phyloP scores from a whole-genome alignment of 2,113 vertebrate genomes.

The Paramisgurnus dabryanus region DNA sequence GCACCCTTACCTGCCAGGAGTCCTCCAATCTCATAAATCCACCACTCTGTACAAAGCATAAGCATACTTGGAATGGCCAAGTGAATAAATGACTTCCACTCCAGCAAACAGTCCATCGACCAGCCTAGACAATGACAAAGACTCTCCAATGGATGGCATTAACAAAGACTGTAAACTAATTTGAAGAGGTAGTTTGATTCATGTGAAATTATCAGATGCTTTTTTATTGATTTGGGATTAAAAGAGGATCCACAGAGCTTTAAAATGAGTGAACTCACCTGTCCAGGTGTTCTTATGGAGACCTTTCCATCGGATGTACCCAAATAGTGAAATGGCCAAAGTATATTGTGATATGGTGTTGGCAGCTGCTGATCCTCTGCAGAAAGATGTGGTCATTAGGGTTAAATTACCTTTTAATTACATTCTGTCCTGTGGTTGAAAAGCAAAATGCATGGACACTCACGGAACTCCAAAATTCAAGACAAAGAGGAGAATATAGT shows the following conservation, averaged over 20 bases:
- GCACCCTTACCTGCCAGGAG: constrained; percentile 81
- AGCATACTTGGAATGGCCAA: constrained; percentile 86
- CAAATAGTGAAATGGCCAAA: constrained; percentile 73
- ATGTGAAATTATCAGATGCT: too few relatives aligned
- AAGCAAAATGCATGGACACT: constrained; percentile 67
- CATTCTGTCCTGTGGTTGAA: neutral
- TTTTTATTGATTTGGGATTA: too few relatives aligned
- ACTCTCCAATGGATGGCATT: neutral
- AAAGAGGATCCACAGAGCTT: neutral
- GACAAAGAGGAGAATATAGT: constrained; percentile 80
- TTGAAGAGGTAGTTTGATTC: too few relatives aligned
- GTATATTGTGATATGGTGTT: constrained; percentile 80
- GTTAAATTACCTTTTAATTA: neutral
- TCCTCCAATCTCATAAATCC: constrained; percentile 85
- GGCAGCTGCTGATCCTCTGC: constrained; percentile 86
- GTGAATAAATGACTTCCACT: constrained; percentile 79
- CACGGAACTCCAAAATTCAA: constrained; percentile 85
- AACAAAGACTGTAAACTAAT: too few relatives aligned
- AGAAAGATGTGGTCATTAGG: constrained; percentile 12
- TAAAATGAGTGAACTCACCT: constrained; percentile 69
- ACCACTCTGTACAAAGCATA: constrained; percentile 90
- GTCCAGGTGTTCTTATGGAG: constrained; percentile 83
- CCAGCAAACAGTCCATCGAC: constrained; percentile 81
- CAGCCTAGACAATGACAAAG: constrained; percentile 73
- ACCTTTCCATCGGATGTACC: constrained; percentile 79